A percentile compares a stretch with the other conserved stretches of the same genome.
These are phyloP conservation scores for Pionites leucogaster DNA, from an alignment of 2,113 vertebrate species.

Conservation along the genomic window DNA sequence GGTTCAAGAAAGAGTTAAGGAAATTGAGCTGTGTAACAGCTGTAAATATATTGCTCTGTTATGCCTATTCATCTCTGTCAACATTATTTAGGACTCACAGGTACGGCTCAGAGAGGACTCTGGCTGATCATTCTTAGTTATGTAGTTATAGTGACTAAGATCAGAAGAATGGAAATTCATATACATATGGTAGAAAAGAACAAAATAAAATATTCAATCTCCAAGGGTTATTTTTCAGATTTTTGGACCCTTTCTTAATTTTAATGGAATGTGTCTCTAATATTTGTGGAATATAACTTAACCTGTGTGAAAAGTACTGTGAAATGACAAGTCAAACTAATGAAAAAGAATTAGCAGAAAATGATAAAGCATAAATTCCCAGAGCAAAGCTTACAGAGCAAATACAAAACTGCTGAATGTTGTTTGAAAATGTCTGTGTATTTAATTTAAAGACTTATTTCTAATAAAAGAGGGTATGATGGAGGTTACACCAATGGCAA, in stretches of 20 bases:
- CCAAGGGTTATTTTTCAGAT: neutral
- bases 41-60: neutral
- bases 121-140: neutral
- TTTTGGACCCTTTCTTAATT: neutral
- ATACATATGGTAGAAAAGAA: neutral
- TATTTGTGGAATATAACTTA: neutral
- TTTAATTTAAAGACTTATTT: constrained; percentile 13
- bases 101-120: neutral
- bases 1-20: neutral
- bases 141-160: neutral
- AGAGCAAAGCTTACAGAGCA: neutral
- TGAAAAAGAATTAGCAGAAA: neutral
- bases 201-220: neutral
- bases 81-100: neutral
- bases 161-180: neutral
- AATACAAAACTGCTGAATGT: neutral
- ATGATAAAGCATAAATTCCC: neutral
- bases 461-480: neutral
- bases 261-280: neutral
- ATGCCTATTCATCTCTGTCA: neutral
- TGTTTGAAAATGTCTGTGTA: neutral
- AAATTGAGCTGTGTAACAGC: neutral
- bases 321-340: constrained; percentile 20
- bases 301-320: neutral
- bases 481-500: neutral